Evolutionary conservation across 53 echinoderm and acorn worm genomes (phyloP), one percentile per base, ranked within the genome.

Genomic region (Pentamera pediparva): DNA sequence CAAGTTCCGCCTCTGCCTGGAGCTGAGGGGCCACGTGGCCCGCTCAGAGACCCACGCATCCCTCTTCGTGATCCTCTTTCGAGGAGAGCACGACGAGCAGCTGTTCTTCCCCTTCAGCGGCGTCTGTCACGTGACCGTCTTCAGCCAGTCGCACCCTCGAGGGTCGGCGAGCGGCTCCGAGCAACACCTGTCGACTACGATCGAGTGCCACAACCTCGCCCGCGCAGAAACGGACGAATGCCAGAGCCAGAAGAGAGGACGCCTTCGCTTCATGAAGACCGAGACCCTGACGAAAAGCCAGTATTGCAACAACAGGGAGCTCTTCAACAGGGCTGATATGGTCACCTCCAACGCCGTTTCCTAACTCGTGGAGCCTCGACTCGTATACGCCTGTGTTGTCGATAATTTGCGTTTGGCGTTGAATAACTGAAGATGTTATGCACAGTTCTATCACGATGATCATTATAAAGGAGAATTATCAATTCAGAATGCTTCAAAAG

Each of bases 181-280:
- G 1, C 34, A 72, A 21, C 52, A 72, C 26, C 81, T 85, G 30
- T 57, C 51, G 25, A 89, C 88, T 31, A 71, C 71, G 1, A 89
- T 92, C 56, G 78, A 79, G 7, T 92, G 92, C 37, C 76, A 82
- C 10, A 85, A 92, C 33, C 78, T 92, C 78, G 62, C 88, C 3
- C 78, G 92, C 8, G 79, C 85, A n/a, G 64, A 79, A 13, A 40
- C 78, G 41, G 89, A 76, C 15, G 50, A 76, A 34, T 77, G 67
- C 36, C 37, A 83, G 45, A 85, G 82, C 59, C 92, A 88, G 62
- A 78, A 85, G 32, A 65, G 92, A 26, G 92, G 92, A 22, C 83
- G 88, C 9, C 79, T 92, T 17, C 50, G 77, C 38, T 85, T 88
- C 32, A 92, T 92, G 88, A 85, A 88, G 88, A 92, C 88, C 13